phyloP scores from a whole-genome alignment of 1,140 invertebrate genomes.

The Diplogasteroides magnus region DNA sequence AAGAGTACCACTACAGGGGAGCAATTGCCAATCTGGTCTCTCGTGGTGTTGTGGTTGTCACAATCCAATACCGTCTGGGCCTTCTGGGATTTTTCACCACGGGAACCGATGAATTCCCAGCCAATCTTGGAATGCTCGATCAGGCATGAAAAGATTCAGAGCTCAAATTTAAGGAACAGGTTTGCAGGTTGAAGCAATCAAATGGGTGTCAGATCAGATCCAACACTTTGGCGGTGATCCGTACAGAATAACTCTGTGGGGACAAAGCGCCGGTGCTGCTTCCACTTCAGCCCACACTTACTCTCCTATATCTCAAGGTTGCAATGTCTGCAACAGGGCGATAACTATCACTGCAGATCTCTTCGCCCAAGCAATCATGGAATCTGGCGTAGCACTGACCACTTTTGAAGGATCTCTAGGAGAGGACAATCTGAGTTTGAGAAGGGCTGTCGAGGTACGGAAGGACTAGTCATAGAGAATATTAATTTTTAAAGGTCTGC shows the following conservation, averaged over 20 bases:
- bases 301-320: slow-evolving; percentile 15
- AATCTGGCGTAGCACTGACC: slow-evolving; percentile 7
- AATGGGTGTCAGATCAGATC: slow-evolving; percentile 61
- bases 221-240: slow-evolving; percentile 52
- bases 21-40: slow-evolving; percentile 58
- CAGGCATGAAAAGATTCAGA: slow-evolving; percentile 49
- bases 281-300: slow-evolving; percentile 64
- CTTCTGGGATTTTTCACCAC: slow-evolving; percentile 81
- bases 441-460: neutral
- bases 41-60: slow-evolving; percentile 81
- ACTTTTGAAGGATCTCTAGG: slow-evolving; percentile 17
- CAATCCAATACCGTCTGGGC: slow-evolving; percentile 87
- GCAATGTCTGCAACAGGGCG: neutral
- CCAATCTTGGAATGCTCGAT: slow-evolving; percentile 86
- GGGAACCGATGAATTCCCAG: slow-evolving; percentile 78
- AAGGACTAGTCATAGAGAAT: neutral
- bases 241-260: slow-evolving; percentile 46
- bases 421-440: slow-evolving; percentile 1
- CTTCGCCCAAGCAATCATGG: slow-evolving; percentile 16
- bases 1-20: slow-evolving; percentile 64
- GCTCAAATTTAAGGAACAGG: neutral
- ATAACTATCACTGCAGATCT: slow-evolving; percentile 2
- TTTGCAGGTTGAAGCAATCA: slow-evolving; percentile 64
- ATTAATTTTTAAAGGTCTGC: neutral
- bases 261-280: slow-evolving; percentile 36